Base-by-base conservation (phyloP, 2,797 vertebrate species). In the Macropodus opercularis region DNA sequence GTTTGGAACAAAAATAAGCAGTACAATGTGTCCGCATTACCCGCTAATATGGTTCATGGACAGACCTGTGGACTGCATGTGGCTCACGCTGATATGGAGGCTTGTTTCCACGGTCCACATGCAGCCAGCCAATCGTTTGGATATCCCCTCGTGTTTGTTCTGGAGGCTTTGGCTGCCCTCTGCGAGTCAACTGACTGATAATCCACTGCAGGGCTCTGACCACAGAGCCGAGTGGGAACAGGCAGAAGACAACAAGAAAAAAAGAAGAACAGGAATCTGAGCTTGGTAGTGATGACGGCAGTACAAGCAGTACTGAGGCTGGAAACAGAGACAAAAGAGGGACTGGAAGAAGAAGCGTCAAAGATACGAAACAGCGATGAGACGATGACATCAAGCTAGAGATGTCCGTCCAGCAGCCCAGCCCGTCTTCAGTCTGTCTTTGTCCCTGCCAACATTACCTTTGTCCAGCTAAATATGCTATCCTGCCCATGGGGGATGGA, bases 111-210 rank as follows among this genome's bases (percentile, higher is more conserved):
- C 70, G 39, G 54, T 75, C 65, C 60, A 56, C 6, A 76, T 82
- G 65, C 75, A 81, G 75, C 22, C 71, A 50, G 72, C 59, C 73
- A 73, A 80, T 82, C 70, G 80, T 85, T 77, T 84, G 85, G 84
- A 86, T 80, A 83, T 77, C 83, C 85, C 85, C 81, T 89, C 83
- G 72, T 87, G 88, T 90, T 90, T 89, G 78, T 76, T 77, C 62
- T 81, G 76, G 69, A 71, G 55, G 79, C 71, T 85, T 86, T 83
- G 80, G 86, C 84, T 84, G 79, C 84, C 67, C 84, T 88, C 77
- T 79, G 72, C 19, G 59, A 87, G 84, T 84, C 84, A 84, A 86
- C 87, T 85, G 86, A 88, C 79, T 74, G 76, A 87, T 87, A 88
- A 89, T 88, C 85, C 77, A 81, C 80, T 63, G 66, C 74, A 67